Conservation (phyloP, 2,113 vertebrate genomes). For the Thermophis baileyi region DNA sequence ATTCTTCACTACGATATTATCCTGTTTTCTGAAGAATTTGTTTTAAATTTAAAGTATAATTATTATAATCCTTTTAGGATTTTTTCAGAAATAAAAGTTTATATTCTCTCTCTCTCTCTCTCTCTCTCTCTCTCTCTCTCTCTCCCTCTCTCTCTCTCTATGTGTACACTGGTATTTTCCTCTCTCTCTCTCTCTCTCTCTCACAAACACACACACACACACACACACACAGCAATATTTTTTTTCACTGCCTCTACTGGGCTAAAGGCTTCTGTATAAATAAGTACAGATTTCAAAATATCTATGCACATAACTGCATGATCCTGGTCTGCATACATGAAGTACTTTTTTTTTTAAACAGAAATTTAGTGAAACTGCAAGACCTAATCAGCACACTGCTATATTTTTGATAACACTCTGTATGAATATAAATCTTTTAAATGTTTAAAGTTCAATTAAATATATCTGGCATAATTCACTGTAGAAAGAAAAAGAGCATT, state of each 20-base stretch:
- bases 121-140: no score
- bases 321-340: background rate
- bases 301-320: background rate
- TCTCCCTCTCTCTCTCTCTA: background rate
- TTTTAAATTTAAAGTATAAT: background rate
- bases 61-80: conserved; percentile 7
- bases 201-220: background rate
- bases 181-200: no score
- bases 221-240: background rate
- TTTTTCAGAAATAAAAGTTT: conserved; percentile 19
- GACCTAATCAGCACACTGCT: background rate
- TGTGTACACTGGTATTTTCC: no score
- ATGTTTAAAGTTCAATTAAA: background rate
- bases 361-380: background rate
- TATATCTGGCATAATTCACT: background rate
- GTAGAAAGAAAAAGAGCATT: background rate
- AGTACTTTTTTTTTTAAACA: background rate
- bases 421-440: background rate
- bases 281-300: background rate
- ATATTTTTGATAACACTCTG: background rate
- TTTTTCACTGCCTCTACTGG: background rate
- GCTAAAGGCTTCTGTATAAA: background rate
- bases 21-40: background rate
- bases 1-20: conserved; percentile 1
- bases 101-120: background rate